phyloP scores from a whole-genome alignment of 1,140 invertebrate species.

The Triops cancriformis region DNA sequence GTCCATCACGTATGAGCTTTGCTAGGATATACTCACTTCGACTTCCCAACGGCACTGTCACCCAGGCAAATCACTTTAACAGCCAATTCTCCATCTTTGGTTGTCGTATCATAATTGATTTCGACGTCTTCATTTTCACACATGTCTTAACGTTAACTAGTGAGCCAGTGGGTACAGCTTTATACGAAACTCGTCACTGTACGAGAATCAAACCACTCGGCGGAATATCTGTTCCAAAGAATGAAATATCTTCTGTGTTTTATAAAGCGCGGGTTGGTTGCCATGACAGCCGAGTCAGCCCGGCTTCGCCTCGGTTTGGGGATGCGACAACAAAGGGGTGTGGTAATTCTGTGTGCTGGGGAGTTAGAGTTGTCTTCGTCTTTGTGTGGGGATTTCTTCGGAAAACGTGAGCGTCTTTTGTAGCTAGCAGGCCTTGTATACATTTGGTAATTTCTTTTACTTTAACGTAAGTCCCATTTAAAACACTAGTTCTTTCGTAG shows the following conservation, averaged over 20 bases:
- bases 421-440: background rate
- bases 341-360: background rate
- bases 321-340: slow-evolving; percentile 12
- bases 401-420: background rate
- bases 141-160: slow-evolving; percentile 25
- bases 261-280: slow-evolving; percentile 18
- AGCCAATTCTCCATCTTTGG: slow-evolving; percentile 40
- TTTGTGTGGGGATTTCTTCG: background rate
- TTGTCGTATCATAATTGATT: slow-evolving; percentile 40
- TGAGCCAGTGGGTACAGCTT: background rate
- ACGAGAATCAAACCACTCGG: background rate
- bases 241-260: slow-evolving; percentile 17
- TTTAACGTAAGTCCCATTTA: background rate
- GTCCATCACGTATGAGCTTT: background rate
- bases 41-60: slow-evolving; percentile 52
- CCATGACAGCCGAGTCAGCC: slow-evolving; percentile 21
- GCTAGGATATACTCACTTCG: slow-evolving; percentile 42
- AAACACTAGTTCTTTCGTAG: background rate
- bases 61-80: slow-evolving; percentile 51
- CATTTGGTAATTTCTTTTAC: background rate
- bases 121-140: slow-evolving; percentile 28
- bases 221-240: background rate
- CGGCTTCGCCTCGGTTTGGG: background rate
- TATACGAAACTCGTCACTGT: background rate
- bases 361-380: slow-evolving; percentile 5